Base-by-base conservation (phyloP, 2,888 invertebrate genomes). In the Chymomyza amoena region DNA sequence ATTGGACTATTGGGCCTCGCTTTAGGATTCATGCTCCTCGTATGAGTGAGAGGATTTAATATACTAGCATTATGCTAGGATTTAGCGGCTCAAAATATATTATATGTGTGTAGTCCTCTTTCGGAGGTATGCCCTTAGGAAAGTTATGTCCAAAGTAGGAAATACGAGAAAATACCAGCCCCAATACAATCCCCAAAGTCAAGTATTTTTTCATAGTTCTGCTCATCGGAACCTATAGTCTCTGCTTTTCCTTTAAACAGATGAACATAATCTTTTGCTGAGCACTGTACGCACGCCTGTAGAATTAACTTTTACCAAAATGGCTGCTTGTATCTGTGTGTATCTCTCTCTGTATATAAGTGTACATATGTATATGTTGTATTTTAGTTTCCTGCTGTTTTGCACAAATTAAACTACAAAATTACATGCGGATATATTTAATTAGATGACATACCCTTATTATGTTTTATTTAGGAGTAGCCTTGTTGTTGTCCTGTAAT, bases 401-500 rank as follows among this genome's bases (percentile, higher is more conserved):
- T 70, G 73, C 73, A 70, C 70, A 78, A 86, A 79, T 78, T 81
- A 79, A 81, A 81, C 84, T 79, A 76, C 79, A 75, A 77, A 77
- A 75, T 70, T 76, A 77, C 77, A 83, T 72, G 68, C 81, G 88
- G 75, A 81, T 86, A 75, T 78, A 88, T 84, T 86, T 84, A 84
- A 88, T 84, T 86, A 88, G 87, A 81, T 75, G 73, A 61, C 76
- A 76, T 75, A 66, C 70, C 81, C 71, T 70, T 70, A 77, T 71
- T 68, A 74, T 76, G 80, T 75, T 85, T 77, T 72, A 77, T 80
- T 82, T 73, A 76, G 59, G 52, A 54, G 68, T 50, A 62, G 39
- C 57, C 61, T 70, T 62, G 68, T 57, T 62, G 66, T 64, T 54
- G 62, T 45, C 63, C 64, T 59, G 69, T 66, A 78, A 72, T 70